Percentiles rank a stretch among this genome's conserved stretches.
Conservation (phyloP, 1,140 invertebrate genomes). For the Bombyx mandarina region DNA sequence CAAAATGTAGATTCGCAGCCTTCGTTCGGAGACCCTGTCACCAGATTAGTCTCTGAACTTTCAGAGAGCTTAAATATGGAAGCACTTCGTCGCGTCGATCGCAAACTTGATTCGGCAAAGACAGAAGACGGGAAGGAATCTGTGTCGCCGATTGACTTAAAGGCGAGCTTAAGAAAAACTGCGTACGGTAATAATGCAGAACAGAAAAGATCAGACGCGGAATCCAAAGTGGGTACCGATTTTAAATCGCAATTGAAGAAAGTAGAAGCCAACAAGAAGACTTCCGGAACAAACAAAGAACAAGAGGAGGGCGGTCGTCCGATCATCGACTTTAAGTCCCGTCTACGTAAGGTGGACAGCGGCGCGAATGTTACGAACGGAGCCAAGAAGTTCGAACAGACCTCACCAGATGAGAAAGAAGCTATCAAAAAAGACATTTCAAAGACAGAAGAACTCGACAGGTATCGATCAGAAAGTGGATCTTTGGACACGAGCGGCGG, state of each 20-base stretch:
- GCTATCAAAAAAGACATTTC: slow-evolving; percentile 30
- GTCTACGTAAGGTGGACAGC: slow-evolving; percentile 85
- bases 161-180: slow-evolving; percentile 67
- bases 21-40: slow-evolving; percentile 77
- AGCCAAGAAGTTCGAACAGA: slow-evolving; percentile 61
- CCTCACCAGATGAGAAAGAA: slow-evolving; percentile 52
- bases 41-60: slow-evolving; percentile 83
- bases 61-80: slow-evolving; percentile 75
- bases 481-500: slow-evolving; percentile 67
- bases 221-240: slow-evolving; percentile 47
- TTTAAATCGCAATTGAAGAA: slow-evolving; percentile 79
- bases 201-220: slow-evolving; percentile 33
- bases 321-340: slow-evolving; percentile 88
- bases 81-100: slow-evolving; percentile 37
- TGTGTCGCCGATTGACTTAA: slow-evolving; percentile 69
- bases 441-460: slow-evolving; percentile 53
- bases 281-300: slow-evolving; percentile 60
- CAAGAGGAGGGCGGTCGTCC: slow-evolving; percentile 69
- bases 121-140: slow-evolving; percentile 31
- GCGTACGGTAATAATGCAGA: slow-evolving; percentile 33
- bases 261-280: slow-evolving; percentile 74
- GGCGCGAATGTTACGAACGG: slow-evolving; percentile 47
- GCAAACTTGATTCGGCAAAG: slow-evolving; percentile 23
- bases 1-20: slow-evolving; percentile 39
- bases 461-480: slow-evolving; percentile 70